Evolutionary conservation across 2,113 vertebrate species (phyloP), one percentile per base, ranked within the genome.

Genomic region (Phalacrocorax pelagicus): DNA sequence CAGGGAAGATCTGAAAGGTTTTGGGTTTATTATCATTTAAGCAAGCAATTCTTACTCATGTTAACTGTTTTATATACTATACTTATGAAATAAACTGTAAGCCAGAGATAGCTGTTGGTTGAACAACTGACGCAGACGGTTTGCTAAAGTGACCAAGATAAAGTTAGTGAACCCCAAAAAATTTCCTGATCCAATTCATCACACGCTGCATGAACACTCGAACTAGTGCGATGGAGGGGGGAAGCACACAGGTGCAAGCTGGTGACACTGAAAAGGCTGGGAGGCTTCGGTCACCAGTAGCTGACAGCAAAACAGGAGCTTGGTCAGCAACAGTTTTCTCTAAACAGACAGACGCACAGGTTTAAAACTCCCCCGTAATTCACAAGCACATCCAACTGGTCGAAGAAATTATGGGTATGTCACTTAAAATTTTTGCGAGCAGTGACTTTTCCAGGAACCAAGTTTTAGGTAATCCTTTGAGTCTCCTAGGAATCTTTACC

Each of bases 401-500:
- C 73, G 42, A 72, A 42, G 19, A 40, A 89, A 65, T n/a, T 51
- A 47, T 63, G 20, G 19, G 27, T 20, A 78, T 46, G 75, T 54
- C 69, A 84, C 16, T 24, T 40, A 26, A 59, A 1, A 58, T 7
- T 36, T 59, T 54, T 7, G 3, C 46, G 71, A 91, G 61, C 44
- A 70, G 17, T 49, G 36, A 82, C 22, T 72, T 34, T 49, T 79
- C 18, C 59, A 72, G 3, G 4, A 66, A 81, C 62, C 15, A n/a
- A 58, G 40, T 24, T 86, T 23, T 59, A 58, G 17, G n/a, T 32
- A 74, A 54, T n/a, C 61, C 59, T 30, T 12, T 36, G 12, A 32
- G 12, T 42, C 10, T 78, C 47, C 30, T 12, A 27, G 22, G 49
- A 89, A 87, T 88, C 86, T 87, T 95, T 98, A 99, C 99, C 99